These are phyloP conservation scores for Nephotettix cincticeps DNA, from an alignment of 1,140 invertebrate genomes.

Conservation along the genomic window DNA sequence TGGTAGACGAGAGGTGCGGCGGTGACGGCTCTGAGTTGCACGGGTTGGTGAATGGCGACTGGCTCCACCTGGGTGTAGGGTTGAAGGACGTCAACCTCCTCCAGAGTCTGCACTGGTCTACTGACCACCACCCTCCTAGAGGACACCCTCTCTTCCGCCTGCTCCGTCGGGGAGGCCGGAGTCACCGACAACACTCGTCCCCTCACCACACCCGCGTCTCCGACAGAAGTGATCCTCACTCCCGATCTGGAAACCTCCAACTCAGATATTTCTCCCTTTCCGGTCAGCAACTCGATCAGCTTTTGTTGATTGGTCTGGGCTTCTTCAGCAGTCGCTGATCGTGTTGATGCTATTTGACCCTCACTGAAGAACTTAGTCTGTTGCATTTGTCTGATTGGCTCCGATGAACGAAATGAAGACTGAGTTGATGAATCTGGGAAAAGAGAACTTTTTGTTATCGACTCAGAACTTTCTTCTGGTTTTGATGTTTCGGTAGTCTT, in stretches of 20 bases:
- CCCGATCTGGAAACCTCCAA: constrained; percentile 44
- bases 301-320: constrained; percentile 52
- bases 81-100: constrained; percentile 58
- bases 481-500: not conserved
- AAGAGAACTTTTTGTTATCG: no score
- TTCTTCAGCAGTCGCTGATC: constrained; percentile 45
- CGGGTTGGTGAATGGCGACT: constrained; percentile 51
- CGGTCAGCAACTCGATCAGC: constrained; percentile 53
- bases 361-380: not conserved
- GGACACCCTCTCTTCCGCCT: constrained; percentile 56
- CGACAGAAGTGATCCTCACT: constrained; percentile 37
- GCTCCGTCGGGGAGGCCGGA: constrained; percentile 52
- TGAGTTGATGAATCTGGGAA: not conserved
- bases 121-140: constrained; percentile 62
- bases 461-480: constrained; percentile 14
- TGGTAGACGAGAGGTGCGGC: no score
- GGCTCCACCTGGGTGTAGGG: constrained; percentile 56
- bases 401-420: not conserved
- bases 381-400: not conserved
- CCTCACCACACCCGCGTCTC: constrained; percentile 48
- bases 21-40: no score
- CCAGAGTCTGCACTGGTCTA: constrained; percentile 60
- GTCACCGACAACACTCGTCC: constrained; percentile 58
- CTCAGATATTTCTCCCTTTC: constrained; percentile 49
- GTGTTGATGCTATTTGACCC: constrained; percentile 40